Conservation (phyloP, 2,888 invertebrate genomes). For the Drosophila lacicola region DNA sequence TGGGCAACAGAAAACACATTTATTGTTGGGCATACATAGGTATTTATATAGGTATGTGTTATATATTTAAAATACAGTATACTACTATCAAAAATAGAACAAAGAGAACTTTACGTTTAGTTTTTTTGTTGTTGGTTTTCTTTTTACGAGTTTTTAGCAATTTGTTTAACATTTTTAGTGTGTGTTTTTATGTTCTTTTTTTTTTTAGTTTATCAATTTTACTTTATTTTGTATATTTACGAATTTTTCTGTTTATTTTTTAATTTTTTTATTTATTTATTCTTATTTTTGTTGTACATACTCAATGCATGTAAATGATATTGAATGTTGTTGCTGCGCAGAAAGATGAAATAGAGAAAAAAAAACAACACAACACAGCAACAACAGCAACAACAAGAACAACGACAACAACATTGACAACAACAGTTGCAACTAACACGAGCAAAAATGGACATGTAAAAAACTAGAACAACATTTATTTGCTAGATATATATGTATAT, state of each 20-base stretch:
- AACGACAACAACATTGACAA: slow-evolving; percentile 55
- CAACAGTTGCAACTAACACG: slow-evolving; percentile 71
- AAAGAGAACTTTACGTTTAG: slow-evolving; percentile 57
- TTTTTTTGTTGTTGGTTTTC: slow-evolving; percentile 19
- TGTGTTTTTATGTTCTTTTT: neutral
- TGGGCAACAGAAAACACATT: slow-evolving; percentile 47
- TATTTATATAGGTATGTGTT: slow-evolving; percentile 1
- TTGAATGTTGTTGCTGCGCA: slow-evolving; percentile 40
- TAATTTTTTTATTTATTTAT: neutral
- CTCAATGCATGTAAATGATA: slow-evolving; percentile 35
- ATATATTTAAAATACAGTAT: slow-evolving; percentile 51
- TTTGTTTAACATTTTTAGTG: slow-evolving; percentile 8
- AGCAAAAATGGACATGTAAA: slow-evolving; percentile 67
- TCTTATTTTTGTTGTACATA: slow-evolving; percentile 16
- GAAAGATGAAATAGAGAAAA: slow-evolving; percentile 20
- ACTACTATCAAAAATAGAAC: slow-evolving; percentile 77
- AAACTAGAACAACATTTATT: slow-evolving; percentile 63
- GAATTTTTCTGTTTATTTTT: neutral
- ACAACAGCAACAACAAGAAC: slow-evolving; percentile 40
- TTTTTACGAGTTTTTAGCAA: slow-evolving; percentile 7
- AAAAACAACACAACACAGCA: slow-evolving; percentile 20
- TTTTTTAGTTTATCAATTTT: neutral
- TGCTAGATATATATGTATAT: slow-evolving; percentile 14
- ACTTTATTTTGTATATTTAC: neutral
- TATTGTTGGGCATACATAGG: slow-evolving; percentile 10